phyloP scores from a whole-genome alignment of 2,113 vertebrate genomes.

The Caranx melampygus region DNA sequence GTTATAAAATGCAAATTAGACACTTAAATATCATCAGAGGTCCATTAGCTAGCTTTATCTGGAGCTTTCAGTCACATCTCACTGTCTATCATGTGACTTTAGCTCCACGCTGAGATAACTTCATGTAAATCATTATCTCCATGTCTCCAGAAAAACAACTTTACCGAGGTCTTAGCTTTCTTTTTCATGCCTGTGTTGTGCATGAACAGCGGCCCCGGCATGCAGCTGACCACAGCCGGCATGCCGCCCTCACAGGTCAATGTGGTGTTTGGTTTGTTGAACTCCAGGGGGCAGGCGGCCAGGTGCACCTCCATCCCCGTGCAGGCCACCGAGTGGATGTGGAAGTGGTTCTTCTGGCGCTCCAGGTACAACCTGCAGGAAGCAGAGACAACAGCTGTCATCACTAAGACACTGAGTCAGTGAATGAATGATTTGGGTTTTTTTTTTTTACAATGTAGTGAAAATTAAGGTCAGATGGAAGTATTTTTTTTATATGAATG shows the following conservation, averaged over 20 bases:
- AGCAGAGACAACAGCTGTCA: neutral
- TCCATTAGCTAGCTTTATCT: too few species aligned
- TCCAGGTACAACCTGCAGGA: conserved; percentile 87
- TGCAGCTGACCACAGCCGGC: conserved; percentile 91
- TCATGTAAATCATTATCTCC: too few species aligned
- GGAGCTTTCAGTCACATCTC: too few species aligned
- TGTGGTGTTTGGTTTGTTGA: conserved; percentile 86
- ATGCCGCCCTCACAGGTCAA: conserved; percentile 82
- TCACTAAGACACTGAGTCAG: neutral
- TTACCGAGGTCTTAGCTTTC: conserved; percentile 82
- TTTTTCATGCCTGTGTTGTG: conserved; percentile 82
- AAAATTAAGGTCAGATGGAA: neutral
- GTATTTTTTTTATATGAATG: too few species aligned
- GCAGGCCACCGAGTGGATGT: conserved; percentile 91
- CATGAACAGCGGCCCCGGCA: conserved; percentile 86
- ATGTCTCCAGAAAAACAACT: neutral
- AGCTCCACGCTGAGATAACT: too few species aligned
- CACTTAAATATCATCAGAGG: too few species aligned
- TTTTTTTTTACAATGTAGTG: neutral
- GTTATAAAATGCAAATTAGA: too few species aligned
- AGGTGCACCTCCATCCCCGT: conserved; percentile 91
- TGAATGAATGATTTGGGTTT: neutral
- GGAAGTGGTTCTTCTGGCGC: conserved; percentile 88
- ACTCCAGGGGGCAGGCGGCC: conserved; percentile 91
- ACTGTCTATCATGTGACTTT: too few species aligned